Evolutionary conservation across 2,888 invertebrate species (phyloP), one percentile per base, ranked within the genome.

Genomic region (Lobophora halterata): DNA sequence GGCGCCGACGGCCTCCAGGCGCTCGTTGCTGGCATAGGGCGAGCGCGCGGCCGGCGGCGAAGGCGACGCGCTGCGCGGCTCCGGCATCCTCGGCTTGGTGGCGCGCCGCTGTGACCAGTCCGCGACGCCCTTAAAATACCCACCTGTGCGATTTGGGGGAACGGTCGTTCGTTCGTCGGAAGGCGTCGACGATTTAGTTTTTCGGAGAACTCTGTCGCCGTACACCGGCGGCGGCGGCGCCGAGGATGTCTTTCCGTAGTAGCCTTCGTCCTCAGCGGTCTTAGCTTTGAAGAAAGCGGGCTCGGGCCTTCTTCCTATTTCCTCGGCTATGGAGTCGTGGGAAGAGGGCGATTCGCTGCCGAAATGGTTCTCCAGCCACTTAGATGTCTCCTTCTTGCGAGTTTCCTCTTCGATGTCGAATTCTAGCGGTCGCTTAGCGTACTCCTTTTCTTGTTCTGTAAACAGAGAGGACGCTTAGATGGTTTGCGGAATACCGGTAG

Each of bases 341-440:
- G 95, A 94, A 0, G 94, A 93, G 6, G 92, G 90, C 1, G 95
- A 95, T 48, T 95, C 95, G 69, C 94, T 95, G 30, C 96, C 96
- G 67, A 97, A 96, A 73, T 97, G 96, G 64, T 94, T 93, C 65
- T 96, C 96, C 33, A 96, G 88, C 96, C 96, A 96, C 80, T 95
- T 95, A 48, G 94, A 95, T 0, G 96, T 96, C 83, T 96, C 96
- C 52, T 93, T 93, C 76, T 96, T 96, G 43, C 96, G 90, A 3
- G 95, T 95, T 73, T 95, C 94, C 74, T 96, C 96, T 71, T 96
- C 96, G 63, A 94, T 92, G 67, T 95, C 95, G 61, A 95, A 93
- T 77, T 96, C 95, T 47, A 95, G 79, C 0, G 96, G 95, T 34
- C 92, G 92, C 68, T 93, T 93, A 19, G 94, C 93, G 61, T 95